Evolutionary conservation across 1,140 invertebrate species (phyloP), one percentile per base, ranked within the genome.

Genomic region (Myzus persicae): DNA sequence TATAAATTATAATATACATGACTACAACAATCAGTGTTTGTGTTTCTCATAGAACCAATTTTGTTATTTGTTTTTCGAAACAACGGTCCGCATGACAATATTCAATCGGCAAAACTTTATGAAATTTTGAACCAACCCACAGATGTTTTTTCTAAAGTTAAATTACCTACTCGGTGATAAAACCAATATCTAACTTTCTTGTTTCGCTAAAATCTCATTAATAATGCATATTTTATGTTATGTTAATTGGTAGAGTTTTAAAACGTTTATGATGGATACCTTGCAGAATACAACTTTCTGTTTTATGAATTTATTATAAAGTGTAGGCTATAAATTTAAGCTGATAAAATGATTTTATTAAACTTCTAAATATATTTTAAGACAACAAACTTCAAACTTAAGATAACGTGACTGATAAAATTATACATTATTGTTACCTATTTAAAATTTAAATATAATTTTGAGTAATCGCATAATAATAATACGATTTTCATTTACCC

Each of bases 241-340:
- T 76, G 59, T 76, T n/a, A n/a, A 76, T 76, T 76, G n/a, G 59
- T n/a, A n/a, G 11, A 67, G 59, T 76, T n/a, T 76, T 76, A 76
- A 76, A 67, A 76, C 20, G 31, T 76, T n/a, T n/a, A 76, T 36
- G 31, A 76, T 76, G 14, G n/a, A n/a, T 20, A 76, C 59, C 5
- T 76, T 76, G 31, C 18, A 18, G 18, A 76, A 76, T 76, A 76
- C 14, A 67, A n/a, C 4, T 76, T 76, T 76, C 14, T n/a, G n/a
- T 76, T n/a, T 20, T n/a, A 76, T 76, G 31, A 76, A 76, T 6
- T 76, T n/a, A n/a, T 20, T 18, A n/a, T 76, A n/a, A 76, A 18
- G n/a, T 76, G 20, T n/a, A 51, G 31, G 1, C 11, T 76, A n/a
- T 76, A 14, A 18, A 6, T 76, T 76, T 76, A n/a, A 76, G n/a